phyloP scores from a whole-genome alignment of 2,113 vertebrate species.

The Patagioenas fasciata region DNA sequence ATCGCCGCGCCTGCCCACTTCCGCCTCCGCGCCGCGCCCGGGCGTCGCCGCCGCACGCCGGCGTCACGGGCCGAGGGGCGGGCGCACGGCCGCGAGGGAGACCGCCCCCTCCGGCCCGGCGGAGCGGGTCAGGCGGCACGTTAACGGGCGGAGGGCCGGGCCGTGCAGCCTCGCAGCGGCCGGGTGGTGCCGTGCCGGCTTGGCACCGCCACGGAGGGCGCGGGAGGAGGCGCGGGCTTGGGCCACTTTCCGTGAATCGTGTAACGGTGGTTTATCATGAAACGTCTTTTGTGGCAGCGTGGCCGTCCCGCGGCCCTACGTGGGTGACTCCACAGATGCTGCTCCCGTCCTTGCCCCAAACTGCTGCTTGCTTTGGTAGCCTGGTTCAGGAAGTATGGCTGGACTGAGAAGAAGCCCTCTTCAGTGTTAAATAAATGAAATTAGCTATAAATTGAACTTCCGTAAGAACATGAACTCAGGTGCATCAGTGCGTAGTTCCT shows the following conservation, averaged over 20 bases:
- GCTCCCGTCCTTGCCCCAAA: rapidly evolving
- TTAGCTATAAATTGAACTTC: background rate
- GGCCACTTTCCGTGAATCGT: rapidly evolving
- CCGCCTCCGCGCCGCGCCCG: background rate
- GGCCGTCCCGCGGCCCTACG: rapidly evolving
- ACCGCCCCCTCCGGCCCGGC: background rate
- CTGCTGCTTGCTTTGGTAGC: rapidly evolving
- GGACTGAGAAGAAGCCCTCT: rapidly evolving
- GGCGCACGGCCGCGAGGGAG: background rate
- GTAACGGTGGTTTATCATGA: rapidly evolving
- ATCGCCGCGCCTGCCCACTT: background rate
- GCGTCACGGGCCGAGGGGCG: background rate
- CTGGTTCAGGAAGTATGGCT: rapidly evolving
- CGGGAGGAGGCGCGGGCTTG: rapidly evolving
- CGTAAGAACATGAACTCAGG: rapidly evolving
- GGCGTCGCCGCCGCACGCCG: background rate
- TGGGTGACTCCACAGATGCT: rapidly evolving
- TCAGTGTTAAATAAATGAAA: background rate
- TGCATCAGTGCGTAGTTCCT: rapidly evolving
- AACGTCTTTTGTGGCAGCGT: background rate
- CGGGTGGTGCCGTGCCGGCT: too few species aligned
- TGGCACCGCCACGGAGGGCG: rapidly evolving
- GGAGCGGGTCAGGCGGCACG: too few species aligned
- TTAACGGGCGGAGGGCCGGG: background rate
- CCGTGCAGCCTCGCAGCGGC: too few species aligned